Conservation (phyloP, 2,113 vertebrate species). For the Labeo rohita region DNA sequence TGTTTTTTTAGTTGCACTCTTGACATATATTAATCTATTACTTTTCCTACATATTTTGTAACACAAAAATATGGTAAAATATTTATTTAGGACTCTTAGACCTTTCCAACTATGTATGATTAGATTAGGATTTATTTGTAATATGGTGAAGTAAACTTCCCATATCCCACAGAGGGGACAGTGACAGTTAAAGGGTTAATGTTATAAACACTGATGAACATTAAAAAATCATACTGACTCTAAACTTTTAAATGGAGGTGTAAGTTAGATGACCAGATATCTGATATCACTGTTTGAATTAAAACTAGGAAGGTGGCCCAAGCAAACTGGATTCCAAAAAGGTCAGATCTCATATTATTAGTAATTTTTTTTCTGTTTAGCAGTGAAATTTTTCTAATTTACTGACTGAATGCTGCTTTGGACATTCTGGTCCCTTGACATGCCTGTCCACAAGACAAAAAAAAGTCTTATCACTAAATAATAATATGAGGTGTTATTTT, state of each 20-base stretch:
- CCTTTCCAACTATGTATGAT: too few relatives aligned
- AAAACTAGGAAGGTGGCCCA: neutral
- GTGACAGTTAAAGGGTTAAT: neutral
- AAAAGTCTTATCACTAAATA: neutral
- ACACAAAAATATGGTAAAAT: too few relatives aligned
- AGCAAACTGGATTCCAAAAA: neutral
- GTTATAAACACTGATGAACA: too few relatives aligned
- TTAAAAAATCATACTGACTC: fast-evolving
- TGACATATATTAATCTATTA: too few relatives aligned
- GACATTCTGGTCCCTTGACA: neutral
- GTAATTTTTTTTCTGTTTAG: neutral
- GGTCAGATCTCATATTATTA: too few relatives aligned
- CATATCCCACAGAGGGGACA: too few relatives aligned
- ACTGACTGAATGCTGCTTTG: neutral
- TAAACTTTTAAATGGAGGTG: neutral
- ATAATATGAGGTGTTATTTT: neutral
- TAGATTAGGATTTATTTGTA: too few relatives aligned
- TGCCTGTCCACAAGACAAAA: neutral
- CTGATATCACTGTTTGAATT: neutral
- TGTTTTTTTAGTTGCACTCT: too few relatives aligned
- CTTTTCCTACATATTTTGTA: too few relatives aligned
- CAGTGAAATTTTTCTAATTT: neutral
- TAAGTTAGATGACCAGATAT: neutral
- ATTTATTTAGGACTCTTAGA: too few relatives aligned
- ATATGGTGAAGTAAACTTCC: too few relatives aligned